phyloP scores from a whole-genome alignment of 2,113 vertebrate genomes.

The Psilopogon haemacephalus region DNA sequence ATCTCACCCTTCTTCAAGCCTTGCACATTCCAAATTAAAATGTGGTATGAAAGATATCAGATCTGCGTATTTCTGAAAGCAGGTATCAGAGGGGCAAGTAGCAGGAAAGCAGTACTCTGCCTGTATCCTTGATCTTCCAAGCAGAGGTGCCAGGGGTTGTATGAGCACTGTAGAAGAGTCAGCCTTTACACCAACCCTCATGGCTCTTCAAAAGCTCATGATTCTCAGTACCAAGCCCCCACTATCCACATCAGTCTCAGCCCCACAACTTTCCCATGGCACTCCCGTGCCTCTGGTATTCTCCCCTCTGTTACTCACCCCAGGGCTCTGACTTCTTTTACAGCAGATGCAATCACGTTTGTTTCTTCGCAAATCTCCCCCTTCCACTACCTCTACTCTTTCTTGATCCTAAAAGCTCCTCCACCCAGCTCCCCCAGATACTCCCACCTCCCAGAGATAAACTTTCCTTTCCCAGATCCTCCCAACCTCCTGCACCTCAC shows the following conservation, averaged over 20 bases:
- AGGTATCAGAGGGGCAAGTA: rapidly evolving
- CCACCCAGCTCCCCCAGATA: not conserved
- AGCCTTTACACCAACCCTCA: not conserved
- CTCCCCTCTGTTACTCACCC: not conserved
- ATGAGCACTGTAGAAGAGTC: not conserved
- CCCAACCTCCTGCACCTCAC: not conserved
- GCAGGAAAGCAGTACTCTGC: not conserved
- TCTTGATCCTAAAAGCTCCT: not conserved
- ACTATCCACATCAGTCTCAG: not conserved
- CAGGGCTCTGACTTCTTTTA: not conserved
- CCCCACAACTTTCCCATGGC: not conserved
- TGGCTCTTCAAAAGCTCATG: not conserved
- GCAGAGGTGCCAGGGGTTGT: not conserved
- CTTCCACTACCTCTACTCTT: not conserved
- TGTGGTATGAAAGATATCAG: not conserved
- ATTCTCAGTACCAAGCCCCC: not conserved
- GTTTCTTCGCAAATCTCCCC: not conserved
- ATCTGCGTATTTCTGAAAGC: not conserved
- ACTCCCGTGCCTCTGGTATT: not conserved
- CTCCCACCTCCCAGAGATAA: not conserved
- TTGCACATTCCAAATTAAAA: not conserved
- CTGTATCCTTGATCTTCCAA: not conserved
- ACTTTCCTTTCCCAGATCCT: not conserved
- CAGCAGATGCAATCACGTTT: not conserved
- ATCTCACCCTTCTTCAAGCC: not conserved